Conservation (phyloP, 2,113 vertebrate genomes). For the Steatornis caripensis region DNA sequence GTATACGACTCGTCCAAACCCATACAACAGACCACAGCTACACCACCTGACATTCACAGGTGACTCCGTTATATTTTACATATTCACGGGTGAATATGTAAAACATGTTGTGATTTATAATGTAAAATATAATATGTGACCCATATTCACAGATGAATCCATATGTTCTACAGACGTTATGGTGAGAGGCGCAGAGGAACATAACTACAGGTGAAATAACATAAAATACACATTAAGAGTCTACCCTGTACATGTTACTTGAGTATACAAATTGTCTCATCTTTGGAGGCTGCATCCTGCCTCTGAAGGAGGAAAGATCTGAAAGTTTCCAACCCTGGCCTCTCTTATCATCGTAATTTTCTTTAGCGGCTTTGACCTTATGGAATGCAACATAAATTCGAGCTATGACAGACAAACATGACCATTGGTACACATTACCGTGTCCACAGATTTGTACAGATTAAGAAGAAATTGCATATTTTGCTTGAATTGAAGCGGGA, state of each 20-base stretch:
- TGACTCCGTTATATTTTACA: too few relatives aligned
- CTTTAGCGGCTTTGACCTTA: not conserved
- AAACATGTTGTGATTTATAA: too few relatives aligned
- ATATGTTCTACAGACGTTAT: fast-evolving
- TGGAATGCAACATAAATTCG: not conserved
- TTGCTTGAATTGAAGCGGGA: not conserved
- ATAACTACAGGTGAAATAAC: not conserved
- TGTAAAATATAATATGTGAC: too few relatives aligned
- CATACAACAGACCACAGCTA: not conserved
- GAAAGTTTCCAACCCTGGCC: not conserved
- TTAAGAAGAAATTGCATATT: not conserved
- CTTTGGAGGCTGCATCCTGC: not conserved
- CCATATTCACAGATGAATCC: too few relatives aligned
- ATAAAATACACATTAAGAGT: not conserved
- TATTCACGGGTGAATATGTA: too few relatives aligned
- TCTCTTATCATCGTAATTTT: not conserved
- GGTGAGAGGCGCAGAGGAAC: not conserved
- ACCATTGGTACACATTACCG: not conserved
- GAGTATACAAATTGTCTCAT: fast-evolving
- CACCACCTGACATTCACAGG: too few relatives aligned
- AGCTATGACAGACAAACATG: not conserved
- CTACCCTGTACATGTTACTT: not conserved
- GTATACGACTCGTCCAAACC: not conserved
- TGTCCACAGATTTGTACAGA: not conserved
- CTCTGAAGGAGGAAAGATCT: not conserved